Evolutionary conservation across 2,888 invertebrate genomes (phyloP).

Genomic region (Disparrhopalites patrizii): DNA sequence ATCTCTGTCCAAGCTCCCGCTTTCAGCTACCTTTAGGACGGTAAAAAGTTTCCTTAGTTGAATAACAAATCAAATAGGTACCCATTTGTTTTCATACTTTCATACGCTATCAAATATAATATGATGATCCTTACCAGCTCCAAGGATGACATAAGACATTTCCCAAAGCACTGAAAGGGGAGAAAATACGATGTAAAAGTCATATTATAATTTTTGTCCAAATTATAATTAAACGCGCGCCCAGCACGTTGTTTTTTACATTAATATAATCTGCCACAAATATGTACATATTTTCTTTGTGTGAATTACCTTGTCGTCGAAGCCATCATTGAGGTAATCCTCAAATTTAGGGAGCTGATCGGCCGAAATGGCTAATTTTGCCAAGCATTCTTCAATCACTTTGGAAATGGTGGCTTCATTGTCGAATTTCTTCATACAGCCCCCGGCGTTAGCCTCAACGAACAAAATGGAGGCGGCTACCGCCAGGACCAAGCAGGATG

Average conservation of each 20-base stretch:
- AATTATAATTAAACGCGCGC: too few species aligned
- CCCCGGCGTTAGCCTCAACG: not conserved
- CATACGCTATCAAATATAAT: not conserved
- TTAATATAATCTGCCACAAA: too few species aligned
- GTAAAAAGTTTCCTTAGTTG: not conserved
- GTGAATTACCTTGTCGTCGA: constrained; percentile 37
- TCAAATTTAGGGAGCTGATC: constrained; percentile 29
- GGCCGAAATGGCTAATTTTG: constrained; percentile 27
- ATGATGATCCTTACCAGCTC: constrained; percentile 34
- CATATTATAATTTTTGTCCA: too few species aligned
- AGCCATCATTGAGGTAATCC: constrained; percentile 30
- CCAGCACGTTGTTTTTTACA: constrained; percentile 2
- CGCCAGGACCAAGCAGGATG: too few species aligned
- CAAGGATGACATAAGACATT: constrained; percentile 35
- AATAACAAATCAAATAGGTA: too few species aligned
- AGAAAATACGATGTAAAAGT: too few species aligned
- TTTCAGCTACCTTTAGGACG: constrained; percentile 33
- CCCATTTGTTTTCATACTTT: not conserved
- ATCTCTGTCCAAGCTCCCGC: constrained; percentile 37
- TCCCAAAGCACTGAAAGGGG: constrained; percentile 34
- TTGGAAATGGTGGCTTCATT: constrained; percentile 29
- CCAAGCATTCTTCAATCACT: constrained; percentile 31
- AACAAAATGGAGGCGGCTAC: not conserved
- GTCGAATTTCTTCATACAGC: constrained; percentile 29
- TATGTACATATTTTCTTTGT: too few species aligned